Base-by-base conservation (phyloP, 1,140 invertebrate genomes). In the Euglossa dilemma region DNA sequence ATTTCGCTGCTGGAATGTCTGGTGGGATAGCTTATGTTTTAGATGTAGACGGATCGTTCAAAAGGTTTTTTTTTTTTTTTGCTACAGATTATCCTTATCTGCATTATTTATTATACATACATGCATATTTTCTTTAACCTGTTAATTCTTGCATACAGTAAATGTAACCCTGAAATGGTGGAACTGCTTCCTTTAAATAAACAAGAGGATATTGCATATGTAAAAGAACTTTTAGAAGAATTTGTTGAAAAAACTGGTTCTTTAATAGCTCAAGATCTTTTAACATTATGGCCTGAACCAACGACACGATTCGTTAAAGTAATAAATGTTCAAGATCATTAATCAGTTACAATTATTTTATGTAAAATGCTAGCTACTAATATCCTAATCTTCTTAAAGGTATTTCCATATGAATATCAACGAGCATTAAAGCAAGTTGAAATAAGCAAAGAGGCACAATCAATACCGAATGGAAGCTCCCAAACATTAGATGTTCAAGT, bases 1-100 rank as follows among this genome's bases (percentile, higher is more conserved):
- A 99, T 95, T 99, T 99, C 95, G 99, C 98, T 59, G 99, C 99
- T 79, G 99, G 99, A 89, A 99, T 99, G 98, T 98, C 97, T 89
- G 98, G 99, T 83, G 99, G 99, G 85, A 97, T 99, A 85, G 99
- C 99, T 1, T 99, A 98, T 92, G 97, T 99, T 16, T 97, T 98
- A 92, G 98, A 99, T 91, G 96, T 97, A 87, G 98, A 98, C 93
- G 97, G 96, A 2, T 97, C 96, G 8, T 98, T 98, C 93, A 95
- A 95, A 80, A 95, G 94, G 92, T 96, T 18, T n/a, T 7, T 28
- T 23, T 20, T 20, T 14, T 0, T 18, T n/a, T 67, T 47, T 36
- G 2, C 9, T 14, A 72, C 8, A n/a, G 11, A 61, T 61, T 61
- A 61, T 28, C 18, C 18, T 36, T 56, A 56, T 20, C 7, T 20